Evolutionary conservation across 2,888 invertebrate genomes (phyloP), one percentile per base, ranked within the genome.

Genomic region (Fragum sueziense): DNA sequence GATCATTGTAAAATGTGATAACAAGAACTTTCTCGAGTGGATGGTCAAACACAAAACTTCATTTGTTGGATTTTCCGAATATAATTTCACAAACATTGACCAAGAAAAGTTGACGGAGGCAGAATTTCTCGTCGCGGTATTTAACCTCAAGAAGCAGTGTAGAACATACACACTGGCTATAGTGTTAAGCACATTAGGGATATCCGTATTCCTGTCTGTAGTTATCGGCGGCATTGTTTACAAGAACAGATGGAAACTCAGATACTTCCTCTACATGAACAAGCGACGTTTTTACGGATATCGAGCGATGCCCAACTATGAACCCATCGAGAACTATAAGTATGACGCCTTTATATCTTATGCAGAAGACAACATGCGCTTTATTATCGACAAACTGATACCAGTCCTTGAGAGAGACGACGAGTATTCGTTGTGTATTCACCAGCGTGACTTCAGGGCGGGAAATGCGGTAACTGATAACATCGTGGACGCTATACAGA

Each of bases 231-330:
- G 65, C 17, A 22, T 85, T 1, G 51, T 83, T 7, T 74, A 84
- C 65, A 77, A 70, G 37, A 79, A 82, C 47, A 72, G 81, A 0
- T 84, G 84, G 84, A 76, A 81, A 52, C 31, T 86, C 7, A 59
- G 86, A 17, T 86, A 82, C 59, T 31, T 78, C 0, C 62, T 74
- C 33, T 79, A 73, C 37, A 74, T 73, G 74, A 25, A 59, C 31
- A 59, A 59, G 31, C 17, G 29, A 29, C 59, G 59, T 27, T 59
- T 59, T 31, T 33, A 33, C 33, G 61, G 61, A 6, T 61, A 61
- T 59, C 59, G 59, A 31, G 29, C 29, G 1, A 6, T 29, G 29
- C 31, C 59, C 1, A 27, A 59, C 27, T 25, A 59, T 2, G 59
- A 59, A 29, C 59, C 27, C 4, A 29, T 59, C 1, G 29, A 59